A percentile compares a stretch with the other conserved stretches of the same genome.
Conservation (phyloP, 2,113 vertebrate species). For the Fregata magnificens region DNA sequence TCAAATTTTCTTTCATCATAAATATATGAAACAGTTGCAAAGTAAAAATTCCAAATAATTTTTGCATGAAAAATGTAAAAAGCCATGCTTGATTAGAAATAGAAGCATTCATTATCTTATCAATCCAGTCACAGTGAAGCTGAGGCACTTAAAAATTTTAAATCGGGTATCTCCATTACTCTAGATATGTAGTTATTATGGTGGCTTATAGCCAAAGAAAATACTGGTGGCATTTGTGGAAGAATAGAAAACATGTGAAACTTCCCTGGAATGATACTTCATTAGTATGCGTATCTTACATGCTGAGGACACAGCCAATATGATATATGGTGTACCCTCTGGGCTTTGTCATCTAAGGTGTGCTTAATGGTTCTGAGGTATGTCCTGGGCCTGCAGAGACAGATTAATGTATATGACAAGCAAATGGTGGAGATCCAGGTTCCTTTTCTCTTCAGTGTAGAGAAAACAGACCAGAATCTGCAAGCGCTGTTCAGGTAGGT, state of each 20-base stretch:
- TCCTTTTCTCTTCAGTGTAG: neutral
- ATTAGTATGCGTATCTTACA: neutral
- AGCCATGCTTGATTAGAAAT: neutral
- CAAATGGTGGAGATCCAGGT: neutral
- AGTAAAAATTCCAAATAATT: neutral
- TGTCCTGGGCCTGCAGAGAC: neutral
- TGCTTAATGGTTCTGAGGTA: neutral
- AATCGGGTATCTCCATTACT: neutral
- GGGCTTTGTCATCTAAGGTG: neutral
- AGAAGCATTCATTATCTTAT: neutral
- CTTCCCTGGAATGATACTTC: neutral
- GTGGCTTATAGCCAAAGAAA: neutral
- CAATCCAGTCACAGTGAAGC: neutral
- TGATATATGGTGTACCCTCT: neutral
- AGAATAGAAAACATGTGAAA: neutral
- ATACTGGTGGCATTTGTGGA: neutral
- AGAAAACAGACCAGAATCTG: neutral
- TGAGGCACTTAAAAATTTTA: neutral
- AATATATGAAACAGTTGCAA: neutral
- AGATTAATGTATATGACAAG: neutral
- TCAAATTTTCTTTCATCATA: neutral
- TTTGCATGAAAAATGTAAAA: neutral
- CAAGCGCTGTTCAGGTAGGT: neutral
- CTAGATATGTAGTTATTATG: neutral
- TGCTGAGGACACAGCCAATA: neutral